Evolutionary conservation across 2,888 invertebrate species (phyloP).

Genomic region (Hartigia nigra): DNA sequence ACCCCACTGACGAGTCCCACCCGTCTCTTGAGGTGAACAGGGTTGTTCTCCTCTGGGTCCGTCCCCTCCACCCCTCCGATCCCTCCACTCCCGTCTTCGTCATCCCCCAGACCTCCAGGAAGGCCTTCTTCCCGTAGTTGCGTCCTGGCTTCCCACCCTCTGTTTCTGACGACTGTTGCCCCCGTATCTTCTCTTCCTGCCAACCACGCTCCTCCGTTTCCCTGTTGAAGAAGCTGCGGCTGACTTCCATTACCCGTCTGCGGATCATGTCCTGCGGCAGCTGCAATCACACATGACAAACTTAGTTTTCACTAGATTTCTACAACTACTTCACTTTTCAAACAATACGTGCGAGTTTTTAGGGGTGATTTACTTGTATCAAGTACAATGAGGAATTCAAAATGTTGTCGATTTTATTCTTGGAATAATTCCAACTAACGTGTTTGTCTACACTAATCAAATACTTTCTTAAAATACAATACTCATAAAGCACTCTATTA

Average conservation of each 20-base stretch:
- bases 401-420: background rate
- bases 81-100: conserved; percentile 65
- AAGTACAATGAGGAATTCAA: background rate
- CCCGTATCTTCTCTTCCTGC: conserved; percentile 33
- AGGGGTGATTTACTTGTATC: background rate
- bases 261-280: conserved; percentile 59
- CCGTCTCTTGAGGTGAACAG: conserved; percentile 99
- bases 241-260: conserved; percentile 50
- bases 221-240: conserved; percentile 40
- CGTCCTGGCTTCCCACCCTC: conserved; percentile 27
- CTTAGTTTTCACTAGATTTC: background rate
- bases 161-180: conserved; percentile 23
- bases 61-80: conserved; percentile 84
- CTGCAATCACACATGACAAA: conserved; percentile 34
- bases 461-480: background rate
- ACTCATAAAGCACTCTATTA: background rate
- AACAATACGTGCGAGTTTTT: background rate
- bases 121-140: conserved; percentile 36
- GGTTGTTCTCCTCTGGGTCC: conserved; percentile 94
- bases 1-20: conserved; percentile 99
- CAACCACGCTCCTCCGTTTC: conserved; percentile 28
- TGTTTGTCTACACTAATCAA: background rate
- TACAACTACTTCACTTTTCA: background rate
- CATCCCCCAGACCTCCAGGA: conserved; percentile 58
- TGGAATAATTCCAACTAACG: background rate